A percentile compares a stretch with the other conserved stretches of the same genome.
Evolutionary conservation across 2,113 vertebrate species (phyloP).

Genomic region (Neoarius graeffei): DNA sequence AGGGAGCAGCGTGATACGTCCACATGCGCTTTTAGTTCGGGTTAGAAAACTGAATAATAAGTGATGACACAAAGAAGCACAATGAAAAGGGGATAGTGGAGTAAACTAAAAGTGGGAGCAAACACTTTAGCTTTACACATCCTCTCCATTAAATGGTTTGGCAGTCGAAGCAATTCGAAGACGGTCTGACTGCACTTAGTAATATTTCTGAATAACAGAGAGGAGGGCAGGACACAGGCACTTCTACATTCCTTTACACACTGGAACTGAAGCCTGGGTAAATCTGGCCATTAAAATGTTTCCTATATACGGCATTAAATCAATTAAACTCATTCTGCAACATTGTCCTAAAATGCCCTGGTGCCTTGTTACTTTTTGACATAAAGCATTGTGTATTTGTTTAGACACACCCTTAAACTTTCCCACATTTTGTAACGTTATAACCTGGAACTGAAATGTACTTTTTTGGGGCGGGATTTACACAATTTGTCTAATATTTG

Average conservation of each 20-base stretch:
- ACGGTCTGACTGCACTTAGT: no score
- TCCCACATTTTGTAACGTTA: not conserved
- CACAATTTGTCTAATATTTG: not conserved
- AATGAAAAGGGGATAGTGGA: not conserved
- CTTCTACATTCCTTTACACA: constrained; percentile 30
- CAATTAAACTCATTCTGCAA: not conserved
- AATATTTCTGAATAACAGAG: constrained; percentile 2
- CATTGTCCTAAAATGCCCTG: not conserved
- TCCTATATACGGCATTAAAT: not conserved
- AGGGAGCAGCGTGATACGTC: constrained; percentile 1
- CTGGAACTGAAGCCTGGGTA: constrained; percentile 56
- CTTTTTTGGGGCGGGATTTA: not conserved
- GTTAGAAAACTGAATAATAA: not conserved
- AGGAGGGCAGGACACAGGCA: not conserved
- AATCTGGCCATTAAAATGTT: constrained; percentile 54
- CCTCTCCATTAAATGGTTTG: not conserved
- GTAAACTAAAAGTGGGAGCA: not conserved
- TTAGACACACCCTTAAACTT: not conserved
- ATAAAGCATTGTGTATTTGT: not conserved
- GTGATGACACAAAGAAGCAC: not conserved
- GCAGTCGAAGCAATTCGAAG: not conserved
- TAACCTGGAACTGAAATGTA: not conserved
- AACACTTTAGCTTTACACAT: not conserved
- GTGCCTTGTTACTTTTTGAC: not conserved
- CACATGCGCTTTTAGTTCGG: not conserved